Evolutionary conservation across 2,113 vertebrate species (phyloP), one percentile per base, ranked within the genome.

Genomic region (Lophura nycthemera): DNA sequence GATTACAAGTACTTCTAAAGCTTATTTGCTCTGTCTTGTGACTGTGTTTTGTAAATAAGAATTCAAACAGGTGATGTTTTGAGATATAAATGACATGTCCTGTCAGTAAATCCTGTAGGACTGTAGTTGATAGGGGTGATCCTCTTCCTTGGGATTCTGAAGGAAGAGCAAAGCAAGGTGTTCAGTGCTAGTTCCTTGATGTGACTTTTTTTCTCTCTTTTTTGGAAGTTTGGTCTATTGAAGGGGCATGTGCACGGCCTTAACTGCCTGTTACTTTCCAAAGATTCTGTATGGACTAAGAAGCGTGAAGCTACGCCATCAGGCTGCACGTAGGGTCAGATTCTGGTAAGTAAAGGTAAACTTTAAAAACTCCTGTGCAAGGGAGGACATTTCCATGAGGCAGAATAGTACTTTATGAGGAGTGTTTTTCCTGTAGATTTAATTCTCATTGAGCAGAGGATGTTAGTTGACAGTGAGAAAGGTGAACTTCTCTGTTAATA

Each of bases 261-360:
- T 89, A 92, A 78, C 74, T 69, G 65, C 21, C 19, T 25, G 38
- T 59, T 93, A 43, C 67, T 93, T 93, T 78, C 87, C 67, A 79
- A 65, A 59, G 61, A 59, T 59, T 60, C 63, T 65, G 29, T 86
- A 2, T 61, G 87, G 52, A 67, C 61, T 89, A 11, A 71, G 84
- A 84, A 66, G 74, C 0, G 1, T 20, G 81, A 74, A 75, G 40
- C 43, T 71, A 1, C 20, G 34, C 32, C 81, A 72, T 19, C 52
- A 76, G 20, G 25, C 67, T 52, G 72, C 66, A 27, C 2, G 1
- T 61, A 54, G 27, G 85, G 59, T 72, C 59, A 73, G 82, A 48
- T 76, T 43, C 78, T 85, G 90, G 90, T 85, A 70, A 91, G 82
- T 80, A 70, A 84, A 91, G 30, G 75, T 83, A 43, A 83, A 47